Base-by-base conservation (phyloP, 2,888 invertebrate genomes). In the Lordiphosa fenestrarum region DNA sequence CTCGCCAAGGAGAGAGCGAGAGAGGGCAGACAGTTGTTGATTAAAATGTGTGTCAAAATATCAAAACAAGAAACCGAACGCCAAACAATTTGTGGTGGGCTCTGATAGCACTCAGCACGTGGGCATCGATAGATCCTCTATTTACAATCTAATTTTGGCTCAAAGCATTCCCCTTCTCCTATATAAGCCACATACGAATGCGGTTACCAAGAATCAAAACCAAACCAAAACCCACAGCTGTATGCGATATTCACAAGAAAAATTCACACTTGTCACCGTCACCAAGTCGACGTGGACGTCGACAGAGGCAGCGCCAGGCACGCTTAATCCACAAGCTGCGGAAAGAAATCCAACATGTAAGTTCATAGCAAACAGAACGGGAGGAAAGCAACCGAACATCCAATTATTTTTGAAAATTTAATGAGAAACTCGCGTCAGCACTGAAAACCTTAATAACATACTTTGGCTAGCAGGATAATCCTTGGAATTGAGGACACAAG, bases 21-120 rank as follows among this genome's bases (percentile, higher is more conserved):
- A 37, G 10, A 33, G 30, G 7, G 51, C 33, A 49, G 46, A 54
- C 48, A 65, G 37, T 71, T 74, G 73, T 59, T 74, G 78, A 73
- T 78, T 58, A 65, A 60, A 74, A 73, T 64, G 74, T 81, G 78
- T 81, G 82, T 81, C 82, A 74, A 73, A 70, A 64, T 60, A 62
- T 30, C 30, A 30, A 36, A 47, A 58, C 41, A 37, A 44, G 36
- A 44, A 44, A 40, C 33, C 19, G 36, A 23, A 41, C 19, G 25
- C 42, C 42, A 12, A 40, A 33, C 25, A 42, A 41, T 35, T 37
- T 38, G 37, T 54, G 48, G 44, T 53, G 37, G 37, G 30, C 56
- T 39, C 49, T 63, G 57, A 57, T 40, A 57, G 35, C 35, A 25
- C 46, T 25, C 40, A 35, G 30, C 51, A 61, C 62, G 62, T 65